Evolutionary conservation across 2,888 invertebrate species (phyloP), one percentile per base, ranked within the genome.

Genomic region (Nomada hirtipes): DNA sequence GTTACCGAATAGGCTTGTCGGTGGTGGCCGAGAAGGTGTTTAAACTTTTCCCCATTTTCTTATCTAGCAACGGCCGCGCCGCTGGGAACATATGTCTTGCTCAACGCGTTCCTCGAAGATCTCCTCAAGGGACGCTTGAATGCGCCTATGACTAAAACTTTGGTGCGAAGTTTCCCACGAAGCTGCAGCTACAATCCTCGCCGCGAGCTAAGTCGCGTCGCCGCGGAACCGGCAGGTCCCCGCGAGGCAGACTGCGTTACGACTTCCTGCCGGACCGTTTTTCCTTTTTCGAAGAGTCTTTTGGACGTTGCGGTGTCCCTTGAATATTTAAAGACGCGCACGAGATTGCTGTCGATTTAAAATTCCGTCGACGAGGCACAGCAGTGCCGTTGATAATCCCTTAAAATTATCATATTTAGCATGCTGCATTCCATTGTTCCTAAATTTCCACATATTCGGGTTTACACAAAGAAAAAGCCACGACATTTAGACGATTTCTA

Each of bases 1-100:
- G 85, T 83, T 57, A 57, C 65, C 60, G 73, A 73, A 84, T 81
- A 59, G 78, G 1, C 68, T 69, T 23, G 42, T 61, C 70, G 44
- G 71, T 23, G 50, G 55, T 57, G 67, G 59, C 65, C 42, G 77
- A 57, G 70, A 23, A 36, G 83, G 82, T 84, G 60, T 68, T 86
- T 76, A 57, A 88, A 88, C 71, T 88, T 88, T 88, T 86, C 82
- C 84, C 78, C 82, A 68, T 80, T 86, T 87, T 84, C 86, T 87
- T 83, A 86, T 86, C 83, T 60, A 65, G 76, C 83, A 69, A 82
- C n/a, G 69, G 68, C 59, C 26, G 29, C 50, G 50, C 52, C 55
- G 55, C 53, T 44, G 52, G 52, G 61, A 59, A 68, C 72, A 26
- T 26, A 68, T 71, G 83, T 78, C 78, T 82, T 82, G 82, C 75